Evolutionary conservation across 2,888 invertebrate species (phyloP), one percentile per base, ranked within the genome.

Genomic region (Marasmarcha lunaedactyla): DNA sequence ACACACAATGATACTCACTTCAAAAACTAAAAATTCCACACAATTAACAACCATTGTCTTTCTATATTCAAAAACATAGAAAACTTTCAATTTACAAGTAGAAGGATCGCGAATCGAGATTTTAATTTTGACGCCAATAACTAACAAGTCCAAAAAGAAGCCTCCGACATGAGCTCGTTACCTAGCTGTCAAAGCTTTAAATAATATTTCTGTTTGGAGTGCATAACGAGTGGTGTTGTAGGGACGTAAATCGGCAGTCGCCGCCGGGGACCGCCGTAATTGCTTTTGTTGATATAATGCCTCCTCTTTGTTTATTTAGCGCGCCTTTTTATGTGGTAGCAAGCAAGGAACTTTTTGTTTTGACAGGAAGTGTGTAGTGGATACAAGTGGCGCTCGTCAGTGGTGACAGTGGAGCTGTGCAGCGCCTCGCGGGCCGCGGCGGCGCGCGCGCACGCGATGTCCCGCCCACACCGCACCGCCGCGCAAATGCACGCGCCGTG

Each of bases 401-500:
- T 7, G 20, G 3, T 20, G 20, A 20, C 20, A 20, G 20, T 20
- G 3, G 20, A 5, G 7, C 4, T 20, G 44, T 42, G 46, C 35
- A 27, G 42, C 40, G 46, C 41, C 9, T 42, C 41, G 45, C 42
- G 36, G 25, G 34, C 20, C 20, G 5, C 36, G 3, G 34, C 33
- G 35, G 37, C 30, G 27, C 9, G 25, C 10, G 26, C 26, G 38
- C 40, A 37, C 46, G 41, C 66, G 62, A 63, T 67, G 64, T 54
- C 62, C 61, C 59, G 54, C 49, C 47, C 55, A 72, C 65, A 77
- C 72, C 71, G 71, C 73, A 61, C 65, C 47, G 53, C 49, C 51
- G 55, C 48, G 71, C 76, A 78, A 84, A 83, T 83, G 84, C 83
- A 72, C 69, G 61, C 74, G 58, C 72, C 81, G 68, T 84, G 84